Evolutionary conservation across 2,113 vertebrate genomes (phyloP).

Genomic region (Lepidothrix coronata): DNA sequence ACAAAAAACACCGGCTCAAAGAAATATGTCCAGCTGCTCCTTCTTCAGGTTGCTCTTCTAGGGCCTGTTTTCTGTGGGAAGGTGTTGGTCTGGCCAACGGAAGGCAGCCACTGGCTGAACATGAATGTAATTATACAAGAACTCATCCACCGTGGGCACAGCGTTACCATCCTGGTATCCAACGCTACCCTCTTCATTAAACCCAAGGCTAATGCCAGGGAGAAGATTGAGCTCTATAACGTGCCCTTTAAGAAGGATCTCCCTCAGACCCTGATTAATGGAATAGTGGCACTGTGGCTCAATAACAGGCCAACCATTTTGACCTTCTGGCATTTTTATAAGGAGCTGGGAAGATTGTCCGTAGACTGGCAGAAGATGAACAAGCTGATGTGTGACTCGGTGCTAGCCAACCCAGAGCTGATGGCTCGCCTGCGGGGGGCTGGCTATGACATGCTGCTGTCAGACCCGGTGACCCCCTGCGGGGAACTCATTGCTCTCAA

Average conservation of each 20-base stretch:
- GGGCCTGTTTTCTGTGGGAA: slow-evolving; percentile 67
- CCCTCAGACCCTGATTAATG: slow-evolving; percentile 9
- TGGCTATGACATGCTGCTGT: slow-evolving; percentile 69
- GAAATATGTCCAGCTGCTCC: slow-evolving; percentile 50
- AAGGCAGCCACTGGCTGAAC: slow-evolving; percentile 84
- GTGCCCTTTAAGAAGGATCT: slow-evolving; percentile 53
- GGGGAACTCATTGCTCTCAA: slow-evolving; percentile 76
- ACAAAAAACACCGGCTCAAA: neutral
- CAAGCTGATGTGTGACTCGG: slow-evolving; percentile 56
- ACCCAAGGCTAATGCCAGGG: neutral
- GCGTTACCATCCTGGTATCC: slow-evolving; percentile 68
- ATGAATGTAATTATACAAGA: slow-evolving; percentile 73
- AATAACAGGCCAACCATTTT: slow-evolving; percentile 63
- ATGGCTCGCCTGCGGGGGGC: slow-evolving; percentile 62
- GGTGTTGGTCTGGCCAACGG: slow-evolving; percentile 77
- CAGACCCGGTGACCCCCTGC: slow-evolving; percentile 68
- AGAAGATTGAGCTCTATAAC: slow-evolving; percentile 63
- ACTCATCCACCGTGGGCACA: slow-evolving; percentile 70
- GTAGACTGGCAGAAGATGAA: slow-evolving; percentile 15
- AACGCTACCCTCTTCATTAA: slow-evolving; percentile 67
- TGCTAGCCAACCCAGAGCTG: slow-evolving; percentile 62
- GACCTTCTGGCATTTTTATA: slow-evolving; percentile 72
- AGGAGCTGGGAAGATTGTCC: slow-evolving; percentile 54
- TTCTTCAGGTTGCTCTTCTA: slow-evolving; percentile 59
- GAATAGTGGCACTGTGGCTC: slow-evolving; percentile 66